Evolutionary conservation across 2,888 invertebrate species (phyloP).

Genomic region (Octodonta nipae): DNA sequence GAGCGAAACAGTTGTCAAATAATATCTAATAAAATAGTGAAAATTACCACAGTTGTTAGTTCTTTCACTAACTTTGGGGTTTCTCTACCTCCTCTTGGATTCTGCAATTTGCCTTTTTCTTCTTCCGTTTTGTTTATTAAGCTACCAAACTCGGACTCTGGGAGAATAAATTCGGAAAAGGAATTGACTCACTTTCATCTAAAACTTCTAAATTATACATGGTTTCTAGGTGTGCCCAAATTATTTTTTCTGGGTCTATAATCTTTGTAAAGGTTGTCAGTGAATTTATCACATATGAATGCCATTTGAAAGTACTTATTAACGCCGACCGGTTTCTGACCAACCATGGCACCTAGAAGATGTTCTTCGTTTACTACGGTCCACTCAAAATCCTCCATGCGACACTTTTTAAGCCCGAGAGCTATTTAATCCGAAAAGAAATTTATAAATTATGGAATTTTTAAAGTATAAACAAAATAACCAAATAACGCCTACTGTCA

Average conservation of each 20-base stretch:
- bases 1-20: too few species aligned
- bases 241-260: conserved; percentile 45
- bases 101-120: conserved; percentile 22
- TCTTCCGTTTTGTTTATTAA: conserved; percentile 30
- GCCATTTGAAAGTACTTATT: conserved; percentile 56
- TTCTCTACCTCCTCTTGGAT: conserved; percentile 24
- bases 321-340: conserved; percentile 51
- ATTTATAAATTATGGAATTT: too few species aligned
- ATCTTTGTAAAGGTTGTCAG: conserved; percentile 44
- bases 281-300: conserved; percentile 49
- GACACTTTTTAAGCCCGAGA: too few species aligned
- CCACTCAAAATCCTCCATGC: conserved; percentile 36
- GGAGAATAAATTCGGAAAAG: conserved; percentile 46
- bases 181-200: conserved; percentile 44
- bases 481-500: too few species aligned
- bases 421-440: too few species aligned
- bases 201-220: conserved; percentile 53
- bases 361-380: conserved; percentile 35
- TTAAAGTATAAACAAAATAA: too few species aligned
- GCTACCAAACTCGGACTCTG: conserved; percentile 39
- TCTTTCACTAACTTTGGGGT: conserved; percentile 23
- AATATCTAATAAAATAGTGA: too few species aligned
- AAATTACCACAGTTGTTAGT: too few species aligned
- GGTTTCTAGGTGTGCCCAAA: conserved; percentile 51
- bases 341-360: conserved; percentile 51